These are phyloP conservation scores for Phoebastria nigripes DNA, from an alignment of 2,797 vertebrate genomes.

Conservation along the genomic window DNA sequence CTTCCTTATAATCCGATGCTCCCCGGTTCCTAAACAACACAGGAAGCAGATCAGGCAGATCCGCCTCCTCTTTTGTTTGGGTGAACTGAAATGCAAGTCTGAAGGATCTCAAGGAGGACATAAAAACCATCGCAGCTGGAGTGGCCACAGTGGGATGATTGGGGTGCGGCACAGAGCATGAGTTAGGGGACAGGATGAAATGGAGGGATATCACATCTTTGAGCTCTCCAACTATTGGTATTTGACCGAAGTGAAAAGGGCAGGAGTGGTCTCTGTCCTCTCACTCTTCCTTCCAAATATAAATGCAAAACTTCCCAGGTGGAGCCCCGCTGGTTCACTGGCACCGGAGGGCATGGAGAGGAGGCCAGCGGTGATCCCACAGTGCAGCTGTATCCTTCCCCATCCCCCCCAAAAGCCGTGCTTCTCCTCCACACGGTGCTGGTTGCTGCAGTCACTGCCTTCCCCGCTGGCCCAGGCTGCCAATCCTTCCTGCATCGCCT, in stretches of 20 bases:
- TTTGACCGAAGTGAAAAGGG: background rate
- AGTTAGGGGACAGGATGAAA: background rate
- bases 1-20: background rate
- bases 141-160: background rate
- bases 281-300: background rate
- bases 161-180: background rate
- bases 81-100: background rate
- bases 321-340: background rate
- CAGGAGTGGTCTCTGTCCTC: background rate
- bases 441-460: background rate
- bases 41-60: background rate
- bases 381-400: background rate
- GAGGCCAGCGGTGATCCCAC: background rate
- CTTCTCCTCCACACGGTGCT: background rate
- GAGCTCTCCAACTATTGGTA: background rate
- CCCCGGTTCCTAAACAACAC: background rate
- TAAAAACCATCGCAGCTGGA: background rate
- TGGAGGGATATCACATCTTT: background rate
- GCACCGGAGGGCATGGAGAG: background rate
- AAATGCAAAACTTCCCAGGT: background rate
- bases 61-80: background rate
- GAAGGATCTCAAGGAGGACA: background rate
- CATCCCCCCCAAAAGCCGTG: rapidly evolving
- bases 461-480: background rate
- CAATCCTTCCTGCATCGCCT: background rate